Base-by-base conservation (phyloP, 1,140 invertebrate species). In the Hylyphantes graminicola region DNA sequence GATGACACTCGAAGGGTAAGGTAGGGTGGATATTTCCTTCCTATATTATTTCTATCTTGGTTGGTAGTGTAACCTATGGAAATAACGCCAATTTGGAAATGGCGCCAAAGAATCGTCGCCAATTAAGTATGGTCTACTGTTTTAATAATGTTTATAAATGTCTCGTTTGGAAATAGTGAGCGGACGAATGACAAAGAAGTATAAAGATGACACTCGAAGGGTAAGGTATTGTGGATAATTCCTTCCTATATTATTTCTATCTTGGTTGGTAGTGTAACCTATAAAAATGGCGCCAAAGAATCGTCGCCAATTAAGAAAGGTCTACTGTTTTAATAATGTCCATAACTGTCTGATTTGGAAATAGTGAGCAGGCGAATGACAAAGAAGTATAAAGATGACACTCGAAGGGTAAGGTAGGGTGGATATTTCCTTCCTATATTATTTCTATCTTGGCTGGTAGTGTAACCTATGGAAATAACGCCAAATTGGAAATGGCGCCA, bases 181-280 rank as follows among this genome's bases (percentile, higher is more conserved):
- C 21, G 35, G 76, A 15, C 63, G 12, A 57, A 79, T 79, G 76
- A 79, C 76, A 79, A 67, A 65, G 64, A 55, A 55, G 61, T 35
- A 63, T 51, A 78, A 78, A 64, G 64, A 68, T 67, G 64, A 68
- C 76, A 79, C 76, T 79, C 48, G 76, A 79, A 68, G 11, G 63
- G 13, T 19, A 19, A 50, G 63, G 50, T 79, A 67, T 67, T 51
- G 67, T 79, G 54, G 21, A 19, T 64, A 54, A 12, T 73, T 73
- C 53, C n/a, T 50, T 68, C 51, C 65, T 68, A 9, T 35, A 3
- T 68, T 68, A 9, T 68, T 73, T n/a, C 15, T 17, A 15, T 19
- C 68, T 10, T 15, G 70, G 70, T 17, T 73, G 70, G 70, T 73
- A 55, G 50, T 73, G 35, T 35, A 35, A 35, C 35, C 35, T 35